Conservation (phyloP, 2,888 invertebrate species). For the Acanthosoma haemorrhoidale region DNA sequence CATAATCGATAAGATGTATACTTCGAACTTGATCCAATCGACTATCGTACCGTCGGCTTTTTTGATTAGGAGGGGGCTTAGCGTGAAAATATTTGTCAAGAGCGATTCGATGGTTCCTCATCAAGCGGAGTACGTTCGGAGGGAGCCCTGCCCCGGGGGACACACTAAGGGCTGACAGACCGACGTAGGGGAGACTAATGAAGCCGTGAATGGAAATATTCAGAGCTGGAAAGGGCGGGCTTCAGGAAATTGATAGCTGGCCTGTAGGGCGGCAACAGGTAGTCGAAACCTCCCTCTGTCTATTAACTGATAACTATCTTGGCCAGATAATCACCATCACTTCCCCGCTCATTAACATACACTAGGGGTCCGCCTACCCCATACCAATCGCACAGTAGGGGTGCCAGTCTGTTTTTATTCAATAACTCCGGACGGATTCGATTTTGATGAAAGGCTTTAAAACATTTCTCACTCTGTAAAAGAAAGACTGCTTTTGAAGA, state of each 20-base stretch:
- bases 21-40: too few species aligned
- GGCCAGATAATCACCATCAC: background rate
- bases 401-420: background rate
- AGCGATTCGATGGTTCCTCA: background rate
- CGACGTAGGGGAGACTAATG: slow-evolving; percentile 8
- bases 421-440: background rate
- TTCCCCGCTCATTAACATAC: background rate
- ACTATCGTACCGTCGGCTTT: too few species aligned
- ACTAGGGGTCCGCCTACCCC: background rate
- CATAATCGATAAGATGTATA: too few species aligned
- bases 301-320: slow-evolving; percentile 12
- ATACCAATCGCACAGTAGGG: background rate
- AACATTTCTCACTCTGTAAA: too few species aligned
- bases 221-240: background rate
- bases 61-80: background rate
- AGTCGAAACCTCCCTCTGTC: background rate
- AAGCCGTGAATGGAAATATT: slow-evolving; percentile 12
- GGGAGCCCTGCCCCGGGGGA: background rate
- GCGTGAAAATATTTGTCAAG: background rate
- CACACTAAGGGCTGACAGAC: background rate
- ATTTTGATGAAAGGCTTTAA: too few species aligned
- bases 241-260: background rate
- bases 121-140: slow-evolving; percentile 5
- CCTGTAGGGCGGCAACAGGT: background rate
- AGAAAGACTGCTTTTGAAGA: too few species aligned